Percentiles rank a stretch among this genome's conserved stretches.
Conservation (phyloP, 2,797 vertebrate genomes). For the Silurus lanzhouensis region DNA sequence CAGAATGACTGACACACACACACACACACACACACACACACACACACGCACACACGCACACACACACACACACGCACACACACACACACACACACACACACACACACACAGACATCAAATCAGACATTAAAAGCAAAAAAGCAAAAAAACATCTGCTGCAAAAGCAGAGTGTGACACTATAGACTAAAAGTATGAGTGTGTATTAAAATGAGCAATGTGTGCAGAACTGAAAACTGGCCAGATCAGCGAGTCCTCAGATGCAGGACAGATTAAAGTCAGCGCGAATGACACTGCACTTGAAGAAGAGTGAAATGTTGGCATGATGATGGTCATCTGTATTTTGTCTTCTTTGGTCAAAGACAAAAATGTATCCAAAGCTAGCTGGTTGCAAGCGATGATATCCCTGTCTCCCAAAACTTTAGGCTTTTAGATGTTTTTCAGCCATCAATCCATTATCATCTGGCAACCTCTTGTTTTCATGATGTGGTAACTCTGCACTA, state of each 20-base stretch:
- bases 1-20: slow-evolving; percentile 5
- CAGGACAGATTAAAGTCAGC: slow-evolving; percentile 26
- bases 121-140: neutral
- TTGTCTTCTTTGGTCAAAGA: neutral
- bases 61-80: too few relatives aligned
- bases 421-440: slow-evolving; percentile 15
- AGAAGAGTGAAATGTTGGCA: slow-evolving; percentile 26
- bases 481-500: slow-evolving; percentile 44
- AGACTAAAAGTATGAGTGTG: neutral
- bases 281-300: neutral
- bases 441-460: slow-evolving; percentile 6
- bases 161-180: neutral
- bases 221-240: neutral
- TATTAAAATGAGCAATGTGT: slow-evolving; percentile 16
- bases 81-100: neutral
- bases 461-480: slow-evolving; percentile 26
- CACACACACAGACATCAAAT: neutral
- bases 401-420: slow-evolving; percentile 13
- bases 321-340: slow-evolving; percentile 1
- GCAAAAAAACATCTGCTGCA: neutral
- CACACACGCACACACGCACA: too few relatives aligned
- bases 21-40: neutral
- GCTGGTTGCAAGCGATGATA: neutral
- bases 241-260: slow-evolving; percentile 24
- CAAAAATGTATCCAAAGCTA: neutral